A percentile compares a stretch with the other conserved stretches of the same genome.
Evolutionary conservation across 2,797 vertebrate genomes (phyloP).

Genomic region (Sciurus vulgaris): DNA sequence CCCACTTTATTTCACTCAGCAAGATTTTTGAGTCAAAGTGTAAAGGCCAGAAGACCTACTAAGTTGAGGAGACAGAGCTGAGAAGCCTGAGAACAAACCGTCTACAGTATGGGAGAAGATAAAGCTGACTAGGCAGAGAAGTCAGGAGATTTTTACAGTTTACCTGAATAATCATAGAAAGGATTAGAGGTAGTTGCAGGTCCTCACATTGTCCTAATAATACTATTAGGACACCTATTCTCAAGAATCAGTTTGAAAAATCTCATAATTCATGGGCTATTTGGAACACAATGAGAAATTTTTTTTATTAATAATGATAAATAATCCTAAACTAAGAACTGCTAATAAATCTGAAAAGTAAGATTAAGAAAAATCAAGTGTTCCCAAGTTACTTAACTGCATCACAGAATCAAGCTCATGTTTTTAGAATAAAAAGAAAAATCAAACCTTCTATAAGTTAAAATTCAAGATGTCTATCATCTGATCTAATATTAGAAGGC

Average conservation of each 20-base stretch:
- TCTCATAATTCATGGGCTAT: neutral
- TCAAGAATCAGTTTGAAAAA: neutral
- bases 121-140: neutral
- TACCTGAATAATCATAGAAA: neutral
- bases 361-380: neutral
- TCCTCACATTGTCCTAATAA: neutral
- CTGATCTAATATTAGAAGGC: no score
- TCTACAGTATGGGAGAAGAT: neutral
- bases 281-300: neutral
- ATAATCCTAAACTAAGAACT: neutral
- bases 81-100: neutral
- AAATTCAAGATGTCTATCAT: no score
- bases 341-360: neutral
- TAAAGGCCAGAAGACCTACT: neutral
- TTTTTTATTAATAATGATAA: neutral
- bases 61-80: neutral
- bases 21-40: neutral
- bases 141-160: neutral
- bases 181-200: neutral
- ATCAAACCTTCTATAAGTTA: no score
- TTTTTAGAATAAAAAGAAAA: neutral
- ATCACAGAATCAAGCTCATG: neutral
- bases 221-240: neutral
- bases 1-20: neutral
- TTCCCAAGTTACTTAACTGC: neutral